A percentile compares a stretch with the other conserved stretches of the same genome.
These are phyloP conservation scores for Tragelaphus buxtoni DNA, from an alignment of 2,113 vertebrate genomes.

Conservation along the genomic window DNA sequence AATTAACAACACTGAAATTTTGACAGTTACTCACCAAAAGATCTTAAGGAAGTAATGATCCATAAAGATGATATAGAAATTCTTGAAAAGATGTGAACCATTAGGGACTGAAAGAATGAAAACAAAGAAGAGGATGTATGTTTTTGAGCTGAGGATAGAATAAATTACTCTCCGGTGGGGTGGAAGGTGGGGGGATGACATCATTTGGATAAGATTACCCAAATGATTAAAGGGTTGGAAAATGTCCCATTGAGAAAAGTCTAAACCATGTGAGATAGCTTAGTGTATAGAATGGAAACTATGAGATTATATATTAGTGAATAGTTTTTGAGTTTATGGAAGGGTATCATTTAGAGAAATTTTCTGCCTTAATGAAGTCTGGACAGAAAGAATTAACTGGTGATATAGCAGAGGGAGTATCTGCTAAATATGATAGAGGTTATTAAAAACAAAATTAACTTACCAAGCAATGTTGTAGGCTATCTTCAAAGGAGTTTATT, in stretches of 20 bases:
- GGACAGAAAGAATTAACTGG: constrained; percentile 8
- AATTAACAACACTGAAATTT: not conserved
- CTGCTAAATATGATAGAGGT: not conserved
- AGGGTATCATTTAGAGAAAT: constrained; percentile 4
- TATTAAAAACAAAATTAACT: constrained; percentile 29
- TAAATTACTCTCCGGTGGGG: not conserved
- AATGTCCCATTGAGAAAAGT: constrained; percentile 38
- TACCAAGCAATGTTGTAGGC: not conserved
- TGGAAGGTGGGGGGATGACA: not conserved
- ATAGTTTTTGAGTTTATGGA: constrained; percentile 17
- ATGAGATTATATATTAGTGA: constrained; percentile 23
- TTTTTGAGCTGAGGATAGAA: constrained; percentile 18
- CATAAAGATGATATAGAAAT: not conserved
- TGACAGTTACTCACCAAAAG: not conserved
- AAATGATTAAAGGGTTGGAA: constrained; percentile 56
- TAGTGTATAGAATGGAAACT: not conserved
- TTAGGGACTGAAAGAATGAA: constrained; percentile 40
- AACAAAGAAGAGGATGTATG: constrained; percentile 27
- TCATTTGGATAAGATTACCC: constrained; percentile 32
- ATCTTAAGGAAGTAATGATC: not conserved
- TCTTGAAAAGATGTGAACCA: not conserved
- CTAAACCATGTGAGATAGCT: constrained; percentile 37
- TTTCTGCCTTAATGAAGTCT: not conserved
- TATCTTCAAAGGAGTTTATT: not conserved
- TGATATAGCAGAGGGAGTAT: not conserved